These are phyloP conservation scores for Pelusios castaneus DNA, from an alignment of 2,113 vertebrate species.

Conservation along the genomic window DNA sequence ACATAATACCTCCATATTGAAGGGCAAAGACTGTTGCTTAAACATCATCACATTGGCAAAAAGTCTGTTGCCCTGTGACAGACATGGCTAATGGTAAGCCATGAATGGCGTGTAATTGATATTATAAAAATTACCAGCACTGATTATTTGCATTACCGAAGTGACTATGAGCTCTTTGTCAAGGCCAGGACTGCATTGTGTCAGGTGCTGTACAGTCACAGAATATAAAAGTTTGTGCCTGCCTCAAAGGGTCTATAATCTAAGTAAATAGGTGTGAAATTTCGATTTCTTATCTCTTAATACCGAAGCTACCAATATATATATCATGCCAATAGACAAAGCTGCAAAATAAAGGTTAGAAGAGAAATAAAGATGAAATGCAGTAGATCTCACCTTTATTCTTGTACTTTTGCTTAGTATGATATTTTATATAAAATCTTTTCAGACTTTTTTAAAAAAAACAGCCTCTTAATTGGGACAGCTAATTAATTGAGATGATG, in stretches of 20 bases:
- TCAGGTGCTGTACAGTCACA: neutral
- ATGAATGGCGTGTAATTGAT: neutral
- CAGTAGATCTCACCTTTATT: neutral
- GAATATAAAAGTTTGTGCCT: neutral
- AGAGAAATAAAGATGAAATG: neutral
- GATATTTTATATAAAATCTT: neutral
- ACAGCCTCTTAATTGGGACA: neutral
- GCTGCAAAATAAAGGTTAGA: neutral
- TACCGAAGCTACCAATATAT: neutral
- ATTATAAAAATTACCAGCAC: neutral
- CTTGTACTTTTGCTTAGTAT: neutral
- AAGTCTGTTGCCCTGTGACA: rapidly evolving
- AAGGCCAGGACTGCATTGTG: neutral
- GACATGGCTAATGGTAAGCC: rapidly evolving
- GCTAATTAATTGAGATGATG: neutral
- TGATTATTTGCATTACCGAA: neutral
- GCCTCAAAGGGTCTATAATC: neutral
- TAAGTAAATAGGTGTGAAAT: rapidly evolving
- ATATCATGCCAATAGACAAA: neutral
- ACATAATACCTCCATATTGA: neutral
- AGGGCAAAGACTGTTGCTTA: rapidly evolving
- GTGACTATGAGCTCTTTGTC: neutral
- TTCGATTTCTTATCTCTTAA: neutral
- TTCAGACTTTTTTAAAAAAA: neutral
- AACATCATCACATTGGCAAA: neutral